Evolutionary conservation across 2,113 vertebrate species (phyloP), one percentile per base, ranked within the genome.

Genomic region (Trinectes maculatus): DNA sequence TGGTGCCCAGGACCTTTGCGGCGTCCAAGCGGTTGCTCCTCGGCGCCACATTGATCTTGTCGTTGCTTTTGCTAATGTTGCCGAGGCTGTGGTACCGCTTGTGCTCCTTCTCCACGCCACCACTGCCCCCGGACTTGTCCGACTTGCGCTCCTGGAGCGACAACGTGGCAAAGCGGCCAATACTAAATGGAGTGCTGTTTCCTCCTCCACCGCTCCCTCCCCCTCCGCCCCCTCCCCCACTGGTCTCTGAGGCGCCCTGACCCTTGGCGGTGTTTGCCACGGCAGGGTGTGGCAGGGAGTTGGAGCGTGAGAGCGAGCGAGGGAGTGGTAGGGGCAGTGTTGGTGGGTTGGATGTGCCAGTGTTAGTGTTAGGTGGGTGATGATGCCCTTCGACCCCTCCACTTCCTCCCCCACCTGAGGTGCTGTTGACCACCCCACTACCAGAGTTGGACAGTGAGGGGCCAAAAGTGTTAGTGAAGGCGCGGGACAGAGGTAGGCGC

Each of bases 41-140:
- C 0, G 92, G 91, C 4, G 47, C 90, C 28, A 93, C 91, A 0
- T 94, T 94, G 83, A 94, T 86, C 62, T 93, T 95, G 42, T 96
- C 95, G 1, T 92, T 92, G 2, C 94, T 95, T 1, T 94, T 94
- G 67, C 94, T 96, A 86, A 96, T 95, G 87, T 96, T 95, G 6
- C 95, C 95, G 61, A 96, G 75, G 80, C 95, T 96, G 89, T 96
- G 95, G 80, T 96, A 95, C 0, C 95, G 92, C 71, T 96, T 96
- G 91, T 96, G 95, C 67, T 96, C 95, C 71, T 95, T 95, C 40
- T 96, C 94, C 0, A 84, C 69, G 0, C 37, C 77, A 0, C 59
- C 42, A 3, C 87, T 62, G 18, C 65, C 78, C 0, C 87, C 79
- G 0, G 92, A 92, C 75, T 93, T 93, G 87, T 94, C 93, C 7